These are phyloP conservation scores for Netta rufina DNA, from an alignment of 2,797 vertebrate genomes.

Conservation along the genomic window DNA sequence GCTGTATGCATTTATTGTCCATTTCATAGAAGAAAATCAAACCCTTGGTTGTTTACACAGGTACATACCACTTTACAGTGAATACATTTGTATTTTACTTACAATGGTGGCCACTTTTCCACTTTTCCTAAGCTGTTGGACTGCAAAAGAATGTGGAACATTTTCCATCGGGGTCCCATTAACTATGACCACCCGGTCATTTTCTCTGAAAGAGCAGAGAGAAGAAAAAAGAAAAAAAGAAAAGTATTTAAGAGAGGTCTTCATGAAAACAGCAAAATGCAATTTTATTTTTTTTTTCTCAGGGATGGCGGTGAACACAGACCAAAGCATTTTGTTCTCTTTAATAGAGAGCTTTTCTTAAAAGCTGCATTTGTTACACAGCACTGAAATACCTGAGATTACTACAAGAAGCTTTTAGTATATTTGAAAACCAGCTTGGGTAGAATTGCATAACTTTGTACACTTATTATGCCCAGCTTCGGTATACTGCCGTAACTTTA, in stretches of 20 bases:
- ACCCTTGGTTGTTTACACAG: background rate
- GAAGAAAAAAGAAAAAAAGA: background rate
- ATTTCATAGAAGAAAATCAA: background rate
- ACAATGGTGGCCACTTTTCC: constrained; percentile 96
- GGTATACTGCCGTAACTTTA: background rate
- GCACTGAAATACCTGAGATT: background rate
- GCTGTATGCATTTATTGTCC: background rate
- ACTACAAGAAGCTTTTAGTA: background rate
- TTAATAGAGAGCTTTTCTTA: background rate
- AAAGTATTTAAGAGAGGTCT: background rate
- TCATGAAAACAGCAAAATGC: background rate
- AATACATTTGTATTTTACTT: constrained; percentile 73
- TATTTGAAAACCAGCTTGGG: background rate
- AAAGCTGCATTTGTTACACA: background rate
- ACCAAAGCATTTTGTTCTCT: background rate
- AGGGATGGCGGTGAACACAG: background rate
- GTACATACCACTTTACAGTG: background rate
- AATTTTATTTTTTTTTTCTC: background rate
- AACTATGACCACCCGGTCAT: constrained; percentile 92
- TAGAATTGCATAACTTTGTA: accelerated
- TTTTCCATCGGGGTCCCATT: constrained; percentile 92
- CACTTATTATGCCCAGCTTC: background rate
- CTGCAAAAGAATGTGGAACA: constrained; percentile 91
- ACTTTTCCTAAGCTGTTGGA: constrained; percentile 94
- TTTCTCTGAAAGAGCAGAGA: constrained; percentile 80